A percentile compares a stretch with the other conserved stretches of the same genome.
Conservation (phyloP, 2,113 vertebrate genomes). For the Eupsittula cactorum region DNA sequence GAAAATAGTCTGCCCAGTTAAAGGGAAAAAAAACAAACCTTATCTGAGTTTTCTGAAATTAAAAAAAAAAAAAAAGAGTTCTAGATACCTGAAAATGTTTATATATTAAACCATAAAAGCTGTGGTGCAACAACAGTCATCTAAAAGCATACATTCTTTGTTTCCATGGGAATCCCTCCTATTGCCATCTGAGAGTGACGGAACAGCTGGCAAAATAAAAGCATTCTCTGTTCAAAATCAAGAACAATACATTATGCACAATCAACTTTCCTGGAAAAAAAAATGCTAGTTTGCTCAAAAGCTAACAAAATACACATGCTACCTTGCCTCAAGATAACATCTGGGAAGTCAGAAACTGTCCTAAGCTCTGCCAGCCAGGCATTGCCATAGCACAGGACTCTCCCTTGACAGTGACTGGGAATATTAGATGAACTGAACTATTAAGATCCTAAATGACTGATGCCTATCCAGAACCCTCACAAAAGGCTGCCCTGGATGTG, state of each 20-base stretch:
- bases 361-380: background rate
- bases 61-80: background rate
- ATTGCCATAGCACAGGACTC: background rate
- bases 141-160: background rate
- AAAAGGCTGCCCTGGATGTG: background rate
- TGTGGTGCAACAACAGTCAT: background rate
- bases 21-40: background rate
- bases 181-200: background rate
- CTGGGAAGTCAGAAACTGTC: background rate
- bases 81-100: background rate
- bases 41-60: background rate
- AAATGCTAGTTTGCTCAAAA: conserved; percentile 8
- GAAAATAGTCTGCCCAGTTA: background rate
- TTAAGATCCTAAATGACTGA: background rate
- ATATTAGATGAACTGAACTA: background rate
- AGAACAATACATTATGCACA: background rate
- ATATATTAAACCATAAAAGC: background rate
- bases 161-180: background rate
- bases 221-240: background rate
- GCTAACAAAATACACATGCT: background rate
- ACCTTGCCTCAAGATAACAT: background rate
- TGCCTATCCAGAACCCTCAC: background rate
- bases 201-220: conserved; percentile 18
- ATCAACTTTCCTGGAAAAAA: conserved; percentile 6
- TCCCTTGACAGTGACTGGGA: background rate